Evolutionary conservation across 37 sponge, comb jelly and placozoan genomes (phyloP).

Genomic region (Tethya wilhelma): DNA sequence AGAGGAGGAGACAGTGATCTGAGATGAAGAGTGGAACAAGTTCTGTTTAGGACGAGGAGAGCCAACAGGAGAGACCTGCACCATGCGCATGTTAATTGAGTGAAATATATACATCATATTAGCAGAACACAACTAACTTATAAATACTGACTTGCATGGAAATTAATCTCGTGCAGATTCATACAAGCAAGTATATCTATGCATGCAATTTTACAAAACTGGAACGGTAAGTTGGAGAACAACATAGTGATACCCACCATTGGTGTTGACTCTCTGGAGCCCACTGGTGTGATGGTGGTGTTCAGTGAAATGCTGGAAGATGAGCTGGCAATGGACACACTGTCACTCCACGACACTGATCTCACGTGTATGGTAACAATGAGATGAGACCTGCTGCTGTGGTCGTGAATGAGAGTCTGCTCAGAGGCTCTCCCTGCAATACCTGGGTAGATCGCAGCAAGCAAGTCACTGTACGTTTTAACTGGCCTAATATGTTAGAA

Average conservation of each 20-base stretch:
- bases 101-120: too few relatives aligned
- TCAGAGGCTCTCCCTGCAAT: constrained; percentile 50
- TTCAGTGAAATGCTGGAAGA: not conserved
- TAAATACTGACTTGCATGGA: too few relatives aligned
- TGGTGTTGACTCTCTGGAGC: constrained; percentile 25
- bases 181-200: too few relatives aligned
- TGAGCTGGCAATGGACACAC: constrained; percentile 2
- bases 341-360: not conserved
- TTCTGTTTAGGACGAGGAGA: too few relatives aligned
- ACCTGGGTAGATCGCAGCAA: constrained; percentile 15
- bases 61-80: constrained; percentile 12
- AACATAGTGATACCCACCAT: not conserved
- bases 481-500: not conserved
- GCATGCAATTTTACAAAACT: too few relatives aligned
- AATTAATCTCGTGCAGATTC: too few relatives aligned
- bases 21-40: too few relatives aligned
- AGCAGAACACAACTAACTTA: too few relatives aligned
- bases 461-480: not conserved
- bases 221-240: too few relatives aligned
- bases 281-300: constrained; percentile 5
- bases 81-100: too few relatives aligned
- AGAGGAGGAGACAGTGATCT: too few relatives aligned
- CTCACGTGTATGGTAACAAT: constrained; percentile 61
- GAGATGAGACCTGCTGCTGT: constrained; percentile 77
- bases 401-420: constrained; percentile 56